These are phyloP conservation scores for Blera fallax DNA, from an alignment of 2,888 invertebrate species.

Conservation along the genomic window DNA sequence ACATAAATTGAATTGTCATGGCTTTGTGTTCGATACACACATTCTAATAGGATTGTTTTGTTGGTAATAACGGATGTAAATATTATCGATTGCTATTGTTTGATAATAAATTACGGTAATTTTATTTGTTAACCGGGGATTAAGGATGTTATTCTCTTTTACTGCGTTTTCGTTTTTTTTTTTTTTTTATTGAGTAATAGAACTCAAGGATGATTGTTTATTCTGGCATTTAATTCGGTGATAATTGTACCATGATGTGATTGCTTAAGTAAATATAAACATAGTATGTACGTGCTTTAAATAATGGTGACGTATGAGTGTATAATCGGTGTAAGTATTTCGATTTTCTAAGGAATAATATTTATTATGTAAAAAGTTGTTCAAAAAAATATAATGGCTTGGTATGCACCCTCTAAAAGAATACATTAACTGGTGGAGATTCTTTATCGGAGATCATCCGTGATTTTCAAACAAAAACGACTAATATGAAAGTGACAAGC, in stretches of 20 bases:
- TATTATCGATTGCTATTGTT: conserved; percentile 69
- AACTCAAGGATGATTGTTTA: conserved; percentile 20
- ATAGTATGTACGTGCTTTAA: conserved; percentile 2
- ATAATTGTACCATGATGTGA: conserved; percentile 34
- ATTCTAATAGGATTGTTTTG: conserved; percentile 64
- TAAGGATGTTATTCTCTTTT: conserved; percentile 54
- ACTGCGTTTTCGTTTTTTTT: neutral
- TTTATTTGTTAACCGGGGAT: conserved; percentile 60
- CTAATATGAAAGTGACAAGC: too few species aligned
- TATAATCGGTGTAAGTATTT: neutral
- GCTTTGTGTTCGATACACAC: conserved; percentile 41
- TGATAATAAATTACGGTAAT: conserved; percentile 66
- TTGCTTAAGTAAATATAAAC: neutral
- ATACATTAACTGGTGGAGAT: too few species aligned
- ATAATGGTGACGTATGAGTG: neutral
- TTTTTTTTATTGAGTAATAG: conserved; percentile 6
- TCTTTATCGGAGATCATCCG: too few species aligned
- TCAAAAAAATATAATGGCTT: too few species aligned
- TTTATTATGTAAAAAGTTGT: too few species aligned
- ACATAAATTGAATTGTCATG: conserved; percentile 68
- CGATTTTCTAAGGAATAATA: neutral
- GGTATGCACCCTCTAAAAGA: too few species aligned
- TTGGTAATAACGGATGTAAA: conserved; percentile 60
- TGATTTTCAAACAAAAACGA: too few species aligned
- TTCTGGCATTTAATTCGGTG: conserved; percentile 27